Evolutionary conservation across 1,140 invertebrate genomes (phyloP).

Genomic region (Popillia japonica): DNA sequence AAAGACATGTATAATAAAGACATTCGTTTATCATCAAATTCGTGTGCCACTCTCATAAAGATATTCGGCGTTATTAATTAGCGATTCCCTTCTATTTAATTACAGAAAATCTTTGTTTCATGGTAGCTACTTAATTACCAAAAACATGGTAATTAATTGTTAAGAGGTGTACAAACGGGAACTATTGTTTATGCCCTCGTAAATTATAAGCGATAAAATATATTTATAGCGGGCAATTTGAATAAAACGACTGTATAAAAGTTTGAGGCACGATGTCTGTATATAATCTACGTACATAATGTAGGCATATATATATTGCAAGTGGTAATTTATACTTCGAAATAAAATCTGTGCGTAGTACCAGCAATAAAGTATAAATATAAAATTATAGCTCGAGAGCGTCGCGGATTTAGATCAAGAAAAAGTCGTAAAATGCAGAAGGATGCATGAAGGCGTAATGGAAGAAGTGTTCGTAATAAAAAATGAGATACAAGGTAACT

Average conservation of each 20-base stretch:
- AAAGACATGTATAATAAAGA: too few relatives aligned
- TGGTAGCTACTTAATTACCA: neutral
- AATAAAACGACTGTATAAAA: slow-evolving; percentile 16
- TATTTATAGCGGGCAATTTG: slow-evolving; percentile 14
- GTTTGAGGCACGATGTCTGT: neutral
- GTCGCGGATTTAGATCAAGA: neutral
- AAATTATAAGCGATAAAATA: slow-evolving; percentile 16
- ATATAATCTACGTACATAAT: neutral
- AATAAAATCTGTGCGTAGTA: slow-evolving; percentile 11
- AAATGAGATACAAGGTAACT: neutral
- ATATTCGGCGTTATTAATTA: neutral
- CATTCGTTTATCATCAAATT: too few relatives aligned
- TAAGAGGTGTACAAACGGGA: neutral
- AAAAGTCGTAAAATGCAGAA: neutral
- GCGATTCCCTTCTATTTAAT: neutral
- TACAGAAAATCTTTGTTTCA: neutral
- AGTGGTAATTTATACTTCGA: neutral
- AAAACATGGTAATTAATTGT: neutral
- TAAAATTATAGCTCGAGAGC: neutral
- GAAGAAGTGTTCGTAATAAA: neutral
- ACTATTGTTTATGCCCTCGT: neutral
- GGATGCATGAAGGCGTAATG: neutral
- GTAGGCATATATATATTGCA: neutral
- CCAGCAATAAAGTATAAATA: neutral
- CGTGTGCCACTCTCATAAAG: neutral